Evolutionary conservation across 2,113 vertebrate genomes (phyloP).

Genomic region (Solenodon paradoxus): DNA sequence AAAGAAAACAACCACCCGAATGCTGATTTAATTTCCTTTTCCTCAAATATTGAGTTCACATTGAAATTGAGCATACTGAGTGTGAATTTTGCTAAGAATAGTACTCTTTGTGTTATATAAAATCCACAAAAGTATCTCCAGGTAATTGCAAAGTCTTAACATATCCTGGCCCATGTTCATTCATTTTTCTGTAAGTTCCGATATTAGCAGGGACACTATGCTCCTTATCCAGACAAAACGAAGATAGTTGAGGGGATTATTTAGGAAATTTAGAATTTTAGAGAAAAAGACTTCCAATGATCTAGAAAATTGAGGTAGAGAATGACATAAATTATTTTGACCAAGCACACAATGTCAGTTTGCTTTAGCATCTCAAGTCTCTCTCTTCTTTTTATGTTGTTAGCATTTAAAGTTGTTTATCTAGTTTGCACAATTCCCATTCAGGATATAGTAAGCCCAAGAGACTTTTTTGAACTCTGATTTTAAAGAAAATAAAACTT

Average conservation of each 20-base stretch:
- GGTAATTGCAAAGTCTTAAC: constrained; percentile 10
- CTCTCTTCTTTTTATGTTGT: not conserved
- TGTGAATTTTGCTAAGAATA: constrained; percentile 65
- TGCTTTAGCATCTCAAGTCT: not conserved
- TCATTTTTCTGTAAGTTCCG: not conserved
- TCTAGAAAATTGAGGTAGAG: not conserved
- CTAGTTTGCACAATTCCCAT: not conserved
- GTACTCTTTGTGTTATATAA: not conserved
- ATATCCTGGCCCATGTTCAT: not conserved
- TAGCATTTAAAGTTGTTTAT: not conserved
- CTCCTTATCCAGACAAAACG: not conserved
- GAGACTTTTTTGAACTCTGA: not conserved
- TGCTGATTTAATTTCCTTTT: constrained; percentile 69
- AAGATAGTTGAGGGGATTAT: not conserved
- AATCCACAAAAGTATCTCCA: constrained; percentile 26
- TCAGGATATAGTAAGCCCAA: not conserved
- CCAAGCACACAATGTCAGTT: not conserved
- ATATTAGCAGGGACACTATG: not conserved
- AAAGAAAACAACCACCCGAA: constrained; percentile 66
- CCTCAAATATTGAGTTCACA: constrained; percentile 65
- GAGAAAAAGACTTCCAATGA: not conserved
- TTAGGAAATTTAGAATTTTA: not conserved
- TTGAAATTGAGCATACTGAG: constrained; percentile 53
- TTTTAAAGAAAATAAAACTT: not conserved
- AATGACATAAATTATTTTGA: not conserved